Evolutionary conservation across 2,888 invertebrate species (phyloP), one percentile per base, ranked within the genome.

Genomic region (Hyles lineata): DNA sequence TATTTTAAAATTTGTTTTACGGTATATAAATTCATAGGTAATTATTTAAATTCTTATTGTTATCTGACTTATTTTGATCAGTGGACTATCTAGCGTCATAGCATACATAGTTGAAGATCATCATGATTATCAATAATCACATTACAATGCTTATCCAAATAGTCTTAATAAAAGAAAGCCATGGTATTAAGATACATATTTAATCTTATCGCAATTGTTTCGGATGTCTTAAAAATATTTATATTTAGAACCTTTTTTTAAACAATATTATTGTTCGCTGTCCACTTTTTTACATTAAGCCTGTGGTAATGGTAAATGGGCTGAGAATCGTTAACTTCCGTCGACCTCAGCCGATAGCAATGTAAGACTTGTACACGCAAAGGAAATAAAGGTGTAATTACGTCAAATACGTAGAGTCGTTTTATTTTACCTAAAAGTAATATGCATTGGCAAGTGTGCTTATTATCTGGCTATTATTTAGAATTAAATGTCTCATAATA

Each of bases 241-340:
- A 4, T 52, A 25, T 52, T 52, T 15, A 2, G 15, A 15, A 15
- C 11, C 43, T 1, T 25, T 70, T 15, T 61, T 61, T 7, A 50
- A 70, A 62, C 25, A 11, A 43, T 11, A 11, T 35, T 29, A 29
- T 35, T 32, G 32, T 58, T 29, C 55, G 17, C 52, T 55, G 55
- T n/a, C n/a, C n/a, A n/a, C 8, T n/a, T 55, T 52, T 55, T n/a
- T 55, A 19, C 55, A 55, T 55, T 55, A n/a, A n/a, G 55, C n/a
- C n/a, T 55, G 55, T 55, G 55, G 55, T 55, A 55, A 55, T 55
- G 55, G 55, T n/a, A 50, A 80, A 82, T 82, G 79, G 81, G 86
- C 83, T 87, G 89, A 89, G 89, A 90, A 92, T 92, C 86, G 89
- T 89, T 85, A 82, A 89, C 90, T 91, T 92, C 92, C 92, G 90